Base-by-base conservation (phyloP, 2,797 vertebrate genomes). In the Epinephelus awoara region DNA sequence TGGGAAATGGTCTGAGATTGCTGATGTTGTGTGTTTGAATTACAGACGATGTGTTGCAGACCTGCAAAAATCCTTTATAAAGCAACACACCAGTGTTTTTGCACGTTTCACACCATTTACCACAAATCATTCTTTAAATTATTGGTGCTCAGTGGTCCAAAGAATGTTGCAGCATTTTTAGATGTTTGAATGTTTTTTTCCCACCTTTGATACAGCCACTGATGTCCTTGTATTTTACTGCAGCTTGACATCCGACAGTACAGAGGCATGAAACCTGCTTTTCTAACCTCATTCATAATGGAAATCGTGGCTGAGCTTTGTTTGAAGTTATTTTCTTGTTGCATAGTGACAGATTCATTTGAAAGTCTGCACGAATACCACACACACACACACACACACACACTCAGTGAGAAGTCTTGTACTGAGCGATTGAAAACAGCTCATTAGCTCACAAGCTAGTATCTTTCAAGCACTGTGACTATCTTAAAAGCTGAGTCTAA, bases 41-140 rank as follows among this genome's bases (percentile, higher is more conserved):
- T 52, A 51, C 13, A 46, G 75, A 9, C 2, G 40, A 61, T 38
- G 38, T 56, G 34, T 29, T 79, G 52, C 80, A 85, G 68, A 72
- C 6, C 67, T 59, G 40, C 50, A 64, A 10, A 59, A 50, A 12
- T 3, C 27, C n/a, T 65, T 47, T 17, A 29, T 34, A 64, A 51
- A 70, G 50, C 19, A 72, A n/a, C 57, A 57, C 25, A 12, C 1
- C 13, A 5, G 4, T 5, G 21, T 52, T 59, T 77, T 8, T 49
- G 13, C 44, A 46, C 6, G 14, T 29, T 72, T 51, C 29, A 49
- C 14, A 59, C 15, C 18, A 21, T 57, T 47, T 67, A 23, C 10
- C n/a, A 40, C 4, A 34, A 59, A 59, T 65, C 12, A 18, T 14
- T 40, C 19, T 52, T 66, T 52, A 21, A 18, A 29, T 44, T 0